Base-by-base conservation (phyloP, 2,888 invertebrate species). In the Drosophila affinis region DNA sequence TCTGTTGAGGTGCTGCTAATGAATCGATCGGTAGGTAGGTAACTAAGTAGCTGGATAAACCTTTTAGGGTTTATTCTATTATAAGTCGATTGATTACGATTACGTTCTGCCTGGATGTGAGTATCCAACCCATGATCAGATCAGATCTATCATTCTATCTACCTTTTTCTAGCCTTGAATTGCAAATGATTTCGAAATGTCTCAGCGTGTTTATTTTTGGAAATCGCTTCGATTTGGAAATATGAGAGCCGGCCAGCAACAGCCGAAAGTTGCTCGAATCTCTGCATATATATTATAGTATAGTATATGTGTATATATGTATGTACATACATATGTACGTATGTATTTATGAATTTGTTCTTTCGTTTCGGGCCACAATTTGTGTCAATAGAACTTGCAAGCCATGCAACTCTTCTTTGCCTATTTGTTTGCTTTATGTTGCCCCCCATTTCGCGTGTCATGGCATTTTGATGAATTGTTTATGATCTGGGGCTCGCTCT, bases 331-430 rank as follows among this genome's bases (percentile, higher is more conserved):
- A 54, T 48, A 54, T 55, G 62, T 58, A 34, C 12, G 34, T 34
- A 49, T 39, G 65, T 58, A 34, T 39, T n/a, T 59, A 60, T 56
- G 47, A 10, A n/a, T 46, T 53, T 21, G 29, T 55, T 45, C 60
- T 46, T 46, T 52, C 54, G 48, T 27, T 57, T 32, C 58, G 57
- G 46, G 64, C 54, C 53, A 39, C 62, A 72, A 85, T 80, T 89
- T 79, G 89, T 86, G 88, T 87, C 88, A 89, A 86, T 87, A 85
- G 89, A 89, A 89, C 83, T 88, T 89, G 85, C 89, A 87, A 87
- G 87, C 87, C 47, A 68, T 83, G 83, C 83, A 83, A 62, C 61
- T 86, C 69, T 39, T 51, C n/a, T 46, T 24, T 27, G 39, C 14
- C 14, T 46, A 39, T 62, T 58, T 69, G 62, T 62, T 82, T 79